Evolutionary conservation across 2,888 invertebrate species (phyloP), one percentile per base, ranked within the genome.

Genomic region (Saturnia japonica): DNA sequence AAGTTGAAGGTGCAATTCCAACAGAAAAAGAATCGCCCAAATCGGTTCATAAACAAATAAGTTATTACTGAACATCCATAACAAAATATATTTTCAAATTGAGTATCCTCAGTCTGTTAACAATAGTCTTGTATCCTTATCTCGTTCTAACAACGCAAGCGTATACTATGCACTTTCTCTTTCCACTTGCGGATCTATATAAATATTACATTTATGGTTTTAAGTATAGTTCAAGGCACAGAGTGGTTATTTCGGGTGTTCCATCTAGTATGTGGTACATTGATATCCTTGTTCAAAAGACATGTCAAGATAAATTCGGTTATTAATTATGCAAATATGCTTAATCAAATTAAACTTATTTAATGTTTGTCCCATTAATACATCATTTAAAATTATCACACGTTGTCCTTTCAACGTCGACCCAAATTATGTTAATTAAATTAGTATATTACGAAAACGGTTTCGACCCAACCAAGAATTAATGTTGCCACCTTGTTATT

Each of bases 321-420:
- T 60, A 60, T 28, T 28, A 60, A 60, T 60, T 25, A 60, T 28
- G 57, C 28, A 60, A 60, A 60, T 60, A 25, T 12, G 4, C 25
- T 28, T 16, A 25, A 1, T 25, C 28, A 28, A 60, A 28, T 60
- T 60, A 60, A 60, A 14, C 57, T 14, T 28, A 60, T 60, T 60
- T 60, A 28, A 60, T 28, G 2, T 34, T 4, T 34, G 25, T 60
- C 57, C 25, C 57, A 60, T 60, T 60, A 60, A 60, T 60, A 28
- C 57, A 60, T 60, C 57, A 60, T 60, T 60, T 60, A 60, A 25
- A 60, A 28, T 60, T 60, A 60, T 60, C 57, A 60, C 57, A 60
- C 40, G 64, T 40, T 40, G 40, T 64, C 64, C 64, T 40, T 40
- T 64, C 64, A 19, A 40, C 40, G 22, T 40, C 34, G 40, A 64